These are phyloP conservation scores for Catocala sponsa DNA, from an alignment of 2,888 invertebrate genomes.

Conservation along the genomic window DNA sequence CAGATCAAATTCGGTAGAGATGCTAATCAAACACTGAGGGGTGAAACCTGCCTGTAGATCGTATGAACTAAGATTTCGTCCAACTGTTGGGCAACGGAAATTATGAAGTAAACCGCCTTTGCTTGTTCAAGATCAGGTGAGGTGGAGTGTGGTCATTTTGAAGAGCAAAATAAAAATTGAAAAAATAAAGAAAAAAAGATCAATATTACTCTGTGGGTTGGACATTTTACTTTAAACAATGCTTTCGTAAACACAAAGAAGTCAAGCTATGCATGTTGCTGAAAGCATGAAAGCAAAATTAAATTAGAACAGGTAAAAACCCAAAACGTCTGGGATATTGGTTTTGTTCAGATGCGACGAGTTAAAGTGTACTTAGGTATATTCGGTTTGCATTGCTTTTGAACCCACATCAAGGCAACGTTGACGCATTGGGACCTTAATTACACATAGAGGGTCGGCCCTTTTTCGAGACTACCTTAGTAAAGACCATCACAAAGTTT, in stretches of 20 bases:
- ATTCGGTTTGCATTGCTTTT: constrained; percentile 64
- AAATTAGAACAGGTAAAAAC: constrained; percentile 45
- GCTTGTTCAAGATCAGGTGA: constrained; percentile 21
- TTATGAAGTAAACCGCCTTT: constrained; percentile 34
- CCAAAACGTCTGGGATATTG: constrained; percentile 39
- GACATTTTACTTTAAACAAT: constrained; percentile 19
- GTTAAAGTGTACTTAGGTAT: constrained; percentile 52
- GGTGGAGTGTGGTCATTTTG: too few species aligned
- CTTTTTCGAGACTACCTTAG: constrained; percentile 65
- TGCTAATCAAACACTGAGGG: constrained; percentile 27
- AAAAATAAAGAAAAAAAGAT: too few species aligned
- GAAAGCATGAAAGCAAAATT: constrained; percentile 25
- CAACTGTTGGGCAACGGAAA: constrained; percentile 21
- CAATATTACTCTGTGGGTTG: constrained; percentile 31
- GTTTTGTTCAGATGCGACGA: constrained; percentile 40
- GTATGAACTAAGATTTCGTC: constrained; percentile 27
- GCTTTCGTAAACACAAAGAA: constrained; percentile 13
- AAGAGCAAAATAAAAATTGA: too few species aligned
- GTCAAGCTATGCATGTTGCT: background rate
- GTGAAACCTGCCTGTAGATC: constrained; percentile 12
- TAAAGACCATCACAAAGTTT: constrained; percentile 71
- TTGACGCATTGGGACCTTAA: constrained; percentile 76
- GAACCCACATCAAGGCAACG: constrained; percentile 76
- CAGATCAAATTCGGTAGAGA: constrained; percentile 25
- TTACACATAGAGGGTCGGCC: constrained; percentile 71